Evolutionary conservation across 2,113 vertebrate species (phyloP).

Genomic region (Pollimyrus isidori): DNA sequence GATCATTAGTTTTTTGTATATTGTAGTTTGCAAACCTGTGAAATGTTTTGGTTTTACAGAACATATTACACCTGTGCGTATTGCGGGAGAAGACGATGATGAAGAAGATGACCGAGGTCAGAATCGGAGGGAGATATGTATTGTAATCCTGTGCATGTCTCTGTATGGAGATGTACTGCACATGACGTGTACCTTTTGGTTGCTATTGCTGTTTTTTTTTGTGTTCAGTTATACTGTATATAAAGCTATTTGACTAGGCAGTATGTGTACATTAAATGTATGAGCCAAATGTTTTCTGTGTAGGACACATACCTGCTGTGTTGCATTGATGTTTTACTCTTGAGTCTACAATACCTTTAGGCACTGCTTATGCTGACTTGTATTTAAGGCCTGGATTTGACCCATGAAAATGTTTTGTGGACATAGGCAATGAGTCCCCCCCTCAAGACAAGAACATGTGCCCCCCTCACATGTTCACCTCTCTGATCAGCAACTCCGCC

Average conservation of each 20-base stretch:
- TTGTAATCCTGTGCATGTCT: neutral
- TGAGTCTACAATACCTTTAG: neutral
- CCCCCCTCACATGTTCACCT: conserved; percentile 86
- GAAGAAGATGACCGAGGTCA: conserved; percentile 90
- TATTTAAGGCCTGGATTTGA: neutral
- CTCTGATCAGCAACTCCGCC: conserved; percentile 76
- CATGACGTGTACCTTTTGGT: neutral
- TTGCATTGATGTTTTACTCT: neutral
- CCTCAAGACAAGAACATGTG: conserved; percentile 75
- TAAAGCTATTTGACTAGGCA: neutral
- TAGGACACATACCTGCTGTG: neutral
- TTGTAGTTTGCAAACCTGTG: neutral
- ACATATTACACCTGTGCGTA: conserved; percentile 82
- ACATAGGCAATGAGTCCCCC: conserved; percentile 52
- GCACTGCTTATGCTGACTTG: neutral
- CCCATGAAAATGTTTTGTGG: neutral
- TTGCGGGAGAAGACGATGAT: conserved; percentile 81
- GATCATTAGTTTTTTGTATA: neutral
- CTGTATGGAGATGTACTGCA: neutral
- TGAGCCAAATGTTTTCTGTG: neutral
- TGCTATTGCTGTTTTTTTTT: neutral
- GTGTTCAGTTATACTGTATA: neutral
- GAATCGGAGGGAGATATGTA: conserved; percentile 5
- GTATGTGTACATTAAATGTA: neutral
- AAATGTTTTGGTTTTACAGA: conserved; percentile 59